phyloP scores from a whole-genome alignment of 64 coral and sea anemone genomes.

The Montipora cactus region DNA sequence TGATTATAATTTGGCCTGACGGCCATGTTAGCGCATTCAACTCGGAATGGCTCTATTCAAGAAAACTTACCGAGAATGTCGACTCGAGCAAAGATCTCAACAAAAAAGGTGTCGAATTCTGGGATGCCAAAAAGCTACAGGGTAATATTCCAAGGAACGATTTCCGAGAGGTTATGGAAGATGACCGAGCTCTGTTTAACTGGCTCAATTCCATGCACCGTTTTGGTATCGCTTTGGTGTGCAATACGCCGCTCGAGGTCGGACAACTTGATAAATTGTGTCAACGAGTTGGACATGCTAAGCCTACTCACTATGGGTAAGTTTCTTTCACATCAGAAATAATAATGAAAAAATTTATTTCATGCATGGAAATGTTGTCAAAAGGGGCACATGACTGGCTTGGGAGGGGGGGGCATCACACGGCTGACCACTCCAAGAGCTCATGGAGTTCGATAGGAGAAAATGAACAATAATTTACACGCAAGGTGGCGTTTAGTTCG shows the following conservation, averaged over 20 bases:
- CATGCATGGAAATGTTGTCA: no score
- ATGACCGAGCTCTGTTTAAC: slow-evolving; percentile 59
- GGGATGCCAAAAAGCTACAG: slow-evolving; percentile 50
- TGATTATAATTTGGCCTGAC: slow-evolving; percentile 75
- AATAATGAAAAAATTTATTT: no score
- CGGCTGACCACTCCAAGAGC: no score
- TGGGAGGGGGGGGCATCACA: no score
- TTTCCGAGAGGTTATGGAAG: slow-evolving; percentile 33
- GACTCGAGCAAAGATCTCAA: slow-evolving; percentile 21
- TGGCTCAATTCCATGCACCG: slow-evolving; percentile 68
- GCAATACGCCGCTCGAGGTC: slow-evolving; percentile 16
- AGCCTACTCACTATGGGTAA: slow-evolving; percentile 84
- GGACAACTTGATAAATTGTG: slow-evolving; percentile 15
- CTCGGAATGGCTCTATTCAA: slow-evolving; percentile 65
- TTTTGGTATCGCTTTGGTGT: slow-evolving; percentile 63
- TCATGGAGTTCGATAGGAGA: no score
- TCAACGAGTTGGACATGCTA: slow-evolving; percentile 56
- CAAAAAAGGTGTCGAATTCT: slow-evolving; percentile 42
- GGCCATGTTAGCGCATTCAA: slow-evolving; percentile 70
- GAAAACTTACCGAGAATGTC: slow-evolving; percentile 43
- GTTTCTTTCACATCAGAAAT: neutral
- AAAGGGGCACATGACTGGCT: no score
- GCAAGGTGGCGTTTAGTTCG: no score
- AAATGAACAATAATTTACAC: no score
- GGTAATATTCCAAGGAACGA: slow-evolving; percentile 59